Evolutionary conservation across 2,888 invertebrate species (phyloP).

Genomic region (Cordilura impudica): DNA sequence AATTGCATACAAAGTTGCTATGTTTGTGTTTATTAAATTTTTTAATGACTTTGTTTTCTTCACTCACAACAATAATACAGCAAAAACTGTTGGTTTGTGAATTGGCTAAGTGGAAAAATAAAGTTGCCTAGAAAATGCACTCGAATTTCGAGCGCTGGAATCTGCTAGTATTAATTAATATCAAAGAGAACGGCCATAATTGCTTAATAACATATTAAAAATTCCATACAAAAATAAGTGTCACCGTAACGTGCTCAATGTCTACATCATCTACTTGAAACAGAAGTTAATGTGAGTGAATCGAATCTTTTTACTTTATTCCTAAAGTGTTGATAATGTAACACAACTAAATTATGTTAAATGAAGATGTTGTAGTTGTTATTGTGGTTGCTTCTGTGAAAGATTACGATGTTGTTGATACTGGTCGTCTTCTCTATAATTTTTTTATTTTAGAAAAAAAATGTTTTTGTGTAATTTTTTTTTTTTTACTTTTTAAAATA

Average conservation of each 20-base stretch:
- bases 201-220: not conserved
- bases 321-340: conserved; percentile 49
- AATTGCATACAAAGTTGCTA: too few relatives aligned
- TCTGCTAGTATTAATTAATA: too few relatives aligned
- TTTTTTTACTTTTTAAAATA: conserved; percentile 6
- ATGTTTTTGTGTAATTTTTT: not conserved
- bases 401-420: conserved; percentile 43
- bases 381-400: conserved; percentile 32
- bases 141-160: too few relatives aligned
- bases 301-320: conserved; percentile 12
- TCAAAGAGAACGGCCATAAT: too few relatives aligned
- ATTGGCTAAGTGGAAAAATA: too few relatives aligned
- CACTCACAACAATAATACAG: too few relatives aligned
- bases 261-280: not conserved
- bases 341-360: conserved; percentile 53
- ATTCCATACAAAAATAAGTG: too few relatives aligned
- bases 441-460: conserved; percentile 13
- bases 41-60: too few relatives aligned
- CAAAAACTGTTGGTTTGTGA: too few relatives aligned
- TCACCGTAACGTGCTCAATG: not conserved
- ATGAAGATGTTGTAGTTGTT: conserved; percentile 24
- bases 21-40: too few relatives aligned
- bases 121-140: too few relatives aligned
- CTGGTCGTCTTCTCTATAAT: not conserved
- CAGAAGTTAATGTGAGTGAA: conserved; percentile 21